Percentiles rank a stretch among this genome's conserved stretches.
phyloP scores from a whole-genome alignment of 2,888 invertebrate genomes.

The Galerucella nymphaeae region DNA sequence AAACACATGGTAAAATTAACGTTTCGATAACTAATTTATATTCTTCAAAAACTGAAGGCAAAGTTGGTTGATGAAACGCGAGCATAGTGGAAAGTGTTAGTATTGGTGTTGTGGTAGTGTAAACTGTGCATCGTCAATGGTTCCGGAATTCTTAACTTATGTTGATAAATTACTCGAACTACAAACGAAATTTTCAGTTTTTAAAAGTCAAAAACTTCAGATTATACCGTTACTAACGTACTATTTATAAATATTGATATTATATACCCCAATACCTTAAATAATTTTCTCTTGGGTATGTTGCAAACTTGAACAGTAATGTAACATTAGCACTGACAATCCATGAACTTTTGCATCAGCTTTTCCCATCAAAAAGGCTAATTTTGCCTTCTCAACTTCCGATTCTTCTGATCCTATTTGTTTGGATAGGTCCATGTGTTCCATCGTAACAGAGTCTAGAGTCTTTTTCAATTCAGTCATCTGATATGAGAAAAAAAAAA shows the following conservation, averaged over 20 bases:
- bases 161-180: no score
- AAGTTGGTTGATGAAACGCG: no score
- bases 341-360: constrained; percentile 91
- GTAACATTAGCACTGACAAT: constrained; percentile 91
- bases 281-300: constrained; percentile 69
- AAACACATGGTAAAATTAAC: neutral
- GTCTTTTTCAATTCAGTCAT: constrained; percentile 80
- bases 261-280: constrained; percentile 39
- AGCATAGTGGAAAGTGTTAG: no score
- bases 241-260: neutral
- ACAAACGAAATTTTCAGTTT: neutral
- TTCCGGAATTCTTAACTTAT: no score
- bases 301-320: constrained; percentile 94
- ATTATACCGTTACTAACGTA: neutral
- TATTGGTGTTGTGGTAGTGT: no score
- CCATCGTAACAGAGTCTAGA: constrained; percentile 77
- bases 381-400: constrained; percentile 64
- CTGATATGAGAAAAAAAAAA: constrained; percentile 61
- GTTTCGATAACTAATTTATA: neutral
- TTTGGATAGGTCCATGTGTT: constrained; percentile 67
- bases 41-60: neutral
- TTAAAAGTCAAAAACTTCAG: neutral
- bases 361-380: constrained; percentile 69
- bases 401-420: constrained; percentile 63
- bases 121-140: no score